Conservation (phyloP, 2,797 vertebrate genomes). For the Oreochromis mossambicus region DNA sequence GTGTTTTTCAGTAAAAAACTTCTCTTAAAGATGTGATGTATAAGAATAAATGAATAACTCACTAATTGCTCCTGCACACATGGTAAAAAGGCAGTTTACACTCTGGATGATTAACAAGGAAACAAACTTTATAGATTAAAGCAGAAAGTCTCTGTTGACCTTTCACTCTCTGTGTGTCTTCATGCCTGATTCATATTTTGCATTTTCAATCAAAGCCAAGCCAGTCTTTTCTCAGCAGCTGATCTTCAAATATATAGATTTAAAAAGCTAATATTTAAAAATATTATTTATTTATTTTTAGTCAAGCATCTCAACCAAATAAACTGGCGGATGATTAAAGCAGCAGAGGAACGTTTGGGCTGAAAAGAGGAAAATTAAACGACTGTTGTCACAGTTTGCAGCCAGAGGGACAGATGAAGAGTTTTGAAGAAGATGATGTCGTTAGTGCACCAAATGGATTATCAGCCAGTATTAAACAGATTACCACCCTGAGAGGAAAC, state of each 20-base stretch:
- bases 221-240: background rate
- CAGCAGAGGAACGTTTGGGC: background rate
- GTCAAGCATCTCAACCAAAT: background rate
- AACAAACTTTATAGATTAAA: slow-evolving; percentile 32
- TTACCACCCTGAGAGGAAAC: accelerated
- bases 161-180: slow-evolving; percentile 1
- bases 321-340: background rate
- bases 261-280: background rate
- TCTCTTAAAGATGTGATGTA: background rate
- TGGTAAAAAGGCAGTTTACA: background rate
- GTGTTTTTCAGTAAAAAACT: accelerated
- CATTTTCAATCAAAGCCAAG: background rate
- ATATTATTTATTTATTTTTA: background rate
- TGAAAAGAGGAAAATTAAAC: background rate
- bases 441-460: accelerated
- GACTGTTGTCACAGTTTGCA: background rate
- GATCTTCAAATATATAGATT: accelerated
- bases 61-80: accelerated
- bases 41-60: background rate
- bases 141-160: slow-evolving; percentile 1
- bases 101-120: background rate
- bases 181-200: slow-evolving; percentile 11
- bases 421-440: background rate
- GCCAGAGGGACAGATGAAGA: background rate
- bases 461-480: accelerated